Base-by-base conservation (phyloP, 2,797 vertebrate species). In the Nannoperca australis region DNA sequence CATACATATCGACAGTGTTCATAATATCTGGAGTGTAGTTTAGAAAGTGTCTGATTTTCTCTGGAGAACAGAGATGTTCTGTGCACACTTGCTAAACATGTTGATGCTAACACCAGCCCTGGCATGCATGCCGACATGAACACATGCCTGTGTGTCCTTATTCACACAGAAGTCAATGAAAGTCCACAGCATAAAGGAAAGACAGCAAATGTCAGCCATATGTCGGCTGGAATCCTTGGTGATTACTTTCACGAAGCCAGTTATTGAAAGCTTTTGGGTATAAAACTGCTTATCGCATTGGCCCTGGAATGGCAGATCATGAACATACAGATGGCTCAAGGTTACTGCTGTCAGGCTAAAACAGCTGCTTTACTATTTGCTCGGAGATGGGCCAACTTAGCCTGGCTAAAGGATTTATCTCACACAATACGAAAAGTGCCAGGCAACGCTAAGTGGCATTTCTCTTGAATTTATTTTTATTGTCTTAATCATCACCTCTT, bases 151-250 rank as follows among this genome's bases (percentile, higher is more conserved):
- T 73, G 67, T 80, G 77, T 85, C 82, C 72, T 71, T 75, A 84
- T 86, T 81, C 79, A 80, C 83, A 83, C 79, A 86, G 78, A 77
- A 89, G 87, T 90, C 85, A 88, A 68, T 82, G 73, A 71, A 88
- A 50, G 62, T 82, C 66, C 65, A 61, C 24, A 70, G 82, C 45
- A 22, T 72, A 79, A 86, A 66, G 61, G 72, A 66, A 82, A 79
- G 56, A 59, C 82, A 67, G 54, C 80, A 90, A 84, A 91, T 89
- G 89, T 91, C 74, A 85, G 84, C 77, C 83, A 86, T 83, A 87
- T 90, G 88, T 90, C 81, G 83, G 64, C 78, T 72, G 61, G 64
- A 79, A 78, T 78, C 5, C 11, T 22, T 66, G 30, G 71, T 68
- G 55, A 85, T 90, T 84, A 85, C 73, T 90, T 89, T 90, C 74